These are phyloP conservation scores for Sciurus niger DNA, from an alignment of 2,113 vertebrate species.

Conservation along the genomic window DNA sequence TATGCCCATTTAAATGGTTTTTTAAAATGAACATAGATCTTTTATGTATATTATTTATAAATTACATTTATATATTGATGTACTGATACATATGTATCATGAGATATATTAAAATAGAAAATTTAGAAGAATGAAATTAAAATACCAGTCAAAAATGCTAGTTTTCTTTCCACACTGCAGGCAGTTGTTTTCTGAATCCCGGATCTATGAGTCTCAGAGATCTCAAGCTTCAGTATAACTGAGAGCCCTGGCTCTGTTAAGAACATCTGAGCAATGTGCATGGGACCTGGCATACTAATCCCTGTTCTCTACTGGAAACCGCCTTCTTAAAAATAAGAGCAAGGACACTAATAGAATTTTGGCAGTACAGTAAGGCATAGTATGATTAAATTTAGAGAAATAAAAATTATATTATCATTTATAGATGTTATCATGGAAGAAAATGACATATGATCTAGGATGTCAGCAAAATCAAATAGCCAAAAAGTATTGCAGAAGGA, in stretches of 20 bases:
- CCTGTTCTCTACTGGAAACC: not conserved
- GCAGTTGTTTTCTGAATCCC: not conserved
- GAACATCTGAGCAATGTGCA: not conserved
- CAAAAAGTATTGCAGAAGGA: not conserved
- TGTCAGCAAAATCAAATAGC: constrained; percentile 31
- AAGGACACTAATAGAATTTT: not conserved
- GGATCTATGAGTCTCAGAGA: not conserved
- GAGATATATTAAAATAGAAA: not conserved
- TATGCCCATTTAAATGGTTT: not conserved
- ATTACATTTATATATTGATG: not conserved
- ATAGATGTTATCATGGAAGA: not conserved
- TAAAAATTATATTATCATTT: not conserved
- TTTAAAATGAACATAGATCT: no score
- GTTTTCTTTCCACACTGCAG: not conserved
- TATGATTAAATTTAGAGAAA: constrained; percentile 19
- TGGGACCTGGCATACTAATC: not conserved
- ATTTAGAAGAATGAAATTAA: constrained; percentile 6
- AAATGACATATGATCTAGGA: constrained; percentile 18
- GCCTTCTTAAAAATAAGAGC: constrained; percentile 13
- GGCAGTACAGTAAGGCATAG: not conserved
- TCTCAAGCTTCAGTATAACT: not conserved
- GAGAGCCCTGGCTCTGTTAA: not conserved
- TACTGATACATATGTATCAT: not conserved
- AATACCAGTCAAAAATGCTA: not conserved
- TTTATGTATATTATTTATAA: not conserved